Conservation (phyloP, 2,888 invertebrate genomes). For the Epistrophella euchroma region DNA sequence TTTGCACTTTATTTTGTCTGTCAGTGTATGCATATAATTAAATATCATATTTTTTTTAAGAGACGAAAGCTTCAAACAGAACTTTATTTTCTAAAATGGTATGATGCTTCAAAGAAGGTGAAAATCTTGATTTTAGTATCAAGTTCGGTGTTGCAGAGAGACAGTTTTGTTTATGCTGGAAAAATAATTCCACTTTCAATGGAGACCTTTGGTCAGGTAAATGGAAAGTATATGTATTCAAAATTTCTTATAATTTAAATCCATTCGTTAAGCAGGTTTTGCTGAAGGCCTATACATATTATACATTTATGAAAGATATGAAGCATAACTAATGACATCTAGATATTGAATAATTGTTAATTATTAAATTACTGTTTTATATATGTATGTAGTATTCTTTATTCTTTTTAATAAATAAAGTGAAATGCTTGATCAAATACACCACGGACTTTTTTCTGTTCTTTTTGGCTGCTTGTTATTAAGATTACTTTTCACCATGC, state of each 20-base stretch:
- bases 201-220: slow-evolving; percentile 45
- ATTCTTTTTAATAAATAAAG: neutral
- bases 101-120: slow-evolving; percentile 29
- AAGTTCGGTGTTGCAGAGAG: slow-evolving; percentile 34
- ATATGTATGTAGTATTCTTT: neutral
- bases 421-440: neutral
- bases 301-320: slow-evolving; percentile 38
- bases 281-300: slow-evolving; percentile 48
- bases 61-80: slow-evolving; percentile 24
- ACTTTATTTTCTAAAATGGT: slow-evolving; percentile 51
- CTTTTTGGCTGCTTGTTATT: too few relatives aligned
- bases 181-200: slow-evolving; percentile 48
- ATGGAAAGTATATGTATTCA: neutral
- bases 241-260: neutral
- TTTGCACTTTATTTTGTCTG: too few relatives aligned
- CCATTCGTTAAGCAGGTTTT: slow-evolving; percentile 22
- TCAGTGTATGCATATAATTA: neutral
- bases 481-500: too few relatives aligned
- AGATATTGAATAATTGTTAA: neutral
- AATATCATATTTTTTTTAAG: slow-evolving; percentile 4
- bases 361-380: neutral
- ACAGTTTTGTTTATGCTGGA: slow-evolving; percentile 44
- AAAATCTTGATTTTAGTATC: slow-evolving; percentile 47
- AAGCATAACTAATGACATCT: neutral
- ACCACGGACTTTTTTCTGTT: neutral